Conservation (phyloP, 2,113 vertebrate genomes). For the Ammodytes dubius region DNA sequence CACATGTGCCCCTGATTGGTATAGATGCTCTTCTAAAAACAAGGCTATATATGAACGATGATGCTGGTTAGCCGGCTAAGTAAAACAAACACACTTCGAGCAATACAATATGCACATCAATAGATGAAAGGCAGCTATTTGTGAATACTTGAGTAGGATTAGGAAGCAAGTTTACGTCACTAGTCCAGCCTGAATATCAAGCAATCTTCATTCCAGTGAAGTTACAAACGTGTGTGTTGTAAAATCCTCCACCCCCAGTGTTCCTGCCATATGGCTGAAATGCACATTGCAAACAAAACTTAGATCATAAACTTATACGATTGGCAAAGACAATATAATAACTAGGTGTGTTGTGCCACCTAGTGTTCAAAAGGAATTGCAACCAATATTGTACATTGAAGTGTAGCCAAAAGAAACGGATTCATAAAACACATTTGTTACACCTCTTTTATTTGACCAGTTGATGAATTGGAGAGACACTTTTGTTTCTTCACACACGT, state of each 20-base stretch:
- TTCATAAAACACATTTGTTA: neutral
- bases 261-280: neutral
- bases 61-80: neutral
- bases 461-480: slow-evolving; percentile 32
- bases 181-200: neutral
- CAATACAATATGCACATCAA: neutral
- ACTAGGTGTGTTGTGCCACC: slow-evolving; percentile 53
- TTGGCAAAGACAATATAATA: neutral
- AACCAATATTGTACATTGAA: neutral
- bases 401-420: neutral
- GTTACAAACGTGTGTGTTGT: slow-evolving; percentile 3
- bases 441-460: slow-evolving; percentile 39
- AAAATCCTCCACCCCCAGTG: neutral
- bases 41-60: neutral
- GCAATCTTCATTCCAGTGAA: neutral
- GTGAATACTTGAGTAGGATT: neutral
- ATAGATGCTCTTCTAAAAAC: neutral
- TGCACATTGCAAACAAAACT: neutral
- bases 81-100: neutral
- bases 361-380: slow-evolving; percentile 43
- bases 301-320: too few relatives aligned
- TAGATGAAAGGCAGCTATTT: neutral
- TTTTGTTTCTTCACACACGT: slow-evolving; percentile 11
- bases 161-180: neutral
- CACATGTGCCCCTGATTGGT: too few relatives aligned